Percentiles rank a stretch among this genome's conserved stretches.
These are phyloP conservation scores for Orius laevigatus DNA, from an alignment of 1,140 invertebrate genomes.

Conservation along the genomic window DNA sequence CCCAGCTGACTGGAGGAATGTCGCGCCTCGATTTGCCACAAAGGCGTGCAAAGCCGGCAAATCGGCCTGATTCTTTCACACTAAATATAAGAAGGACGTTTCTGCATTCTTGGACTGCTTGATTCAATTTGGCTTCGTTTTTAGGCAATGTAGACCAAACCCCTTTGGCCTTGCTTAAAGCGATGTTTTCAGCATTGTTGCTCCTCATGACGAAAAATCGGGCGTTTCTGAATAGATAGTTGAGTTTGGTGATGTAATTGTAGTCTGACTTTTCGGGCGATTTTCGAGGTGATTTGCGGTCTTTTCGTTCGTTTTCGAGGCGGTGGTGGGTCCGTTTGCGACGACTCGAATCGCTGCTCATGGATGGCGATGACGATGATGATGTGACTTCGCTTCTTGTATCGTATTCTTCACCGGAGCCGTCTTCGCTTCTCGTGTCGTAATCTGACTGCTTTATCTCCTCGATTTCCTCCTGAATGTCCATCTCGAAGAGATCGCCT, in stretches of 20 bases:
- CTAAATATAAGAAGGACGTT: conserved; percentile 95
- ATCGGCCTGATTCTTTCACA: conserved; percentile 92
- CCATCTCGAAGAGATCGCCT: background rate
- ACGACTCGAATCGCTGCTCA: conserved; percentile 56
- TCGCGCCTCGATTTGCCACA: conserved; percentile 75
- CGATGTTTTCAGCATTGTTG: conserved; percentile 93
- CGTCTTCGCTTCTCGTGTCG: conserved; percentile 15
- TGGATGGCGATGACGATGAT: conserved; percentile 42
- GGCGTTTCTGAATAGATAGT: conserved; percentile 87
- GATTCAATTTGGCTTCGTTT: conserved; percentile 91
- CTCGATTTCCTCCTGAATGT: background rate
- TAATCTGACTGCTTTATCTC: conserved; percentile 4
- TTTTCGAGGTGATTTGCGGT: conserved; percentile 32
- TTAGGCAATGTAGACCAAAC: conserved; percentile 96
- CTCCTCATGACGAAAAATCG: conserved; percentile 96
- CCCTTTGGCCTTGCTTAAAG: conserved; percentile 82
- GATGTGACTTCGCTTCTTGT: conserved; percentile 55
- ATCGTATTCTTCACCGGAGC: conserved; percentile 31
- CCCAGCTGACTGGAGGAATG: conserved; percentile 81
- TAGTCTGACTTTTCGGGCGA: conserved; percentile 49
- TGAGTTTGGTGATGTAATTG: conserved; percentile 76
- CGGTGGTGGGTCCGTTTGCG: conserved; percentile 36
- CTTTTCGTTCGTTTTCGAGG: conserved; percentile 34
- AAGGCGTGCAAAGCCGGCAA: conserved; percentile 80
- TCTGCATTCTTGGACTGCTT: conserved; percentile 77